Base-by-base conservation (phyloP, 2,113 vertebrate species). In the Podiceps cristatus region DNA sequence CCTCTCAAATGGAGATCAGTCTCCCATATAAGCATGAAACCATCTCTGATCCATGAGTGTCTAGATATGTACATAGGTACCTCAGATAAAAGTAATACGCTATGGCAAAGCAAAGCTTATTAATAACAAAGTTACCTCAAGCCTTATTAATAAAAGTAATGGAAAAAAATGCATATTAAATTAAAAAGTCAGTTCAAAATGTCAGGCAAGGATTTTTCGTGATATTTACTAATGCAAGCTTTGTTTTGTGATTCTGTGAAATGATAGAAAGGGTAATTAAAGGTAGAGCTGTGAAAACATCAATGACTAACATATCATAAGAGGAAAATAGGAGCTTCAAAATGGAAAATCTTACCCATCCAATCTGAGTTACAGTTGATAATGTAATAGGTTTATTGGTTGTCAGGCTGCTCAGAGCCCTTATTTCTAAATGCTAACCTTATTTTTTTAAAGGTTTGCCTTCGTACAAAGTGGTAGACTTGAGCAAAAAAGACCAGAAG, bases 241-340 rank as follows among this genome's bases (percentile, higher is more conserved):
- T 82, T 86, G 58, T 93, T 88, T 94, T 79, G 35, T 62, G 33
- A 89, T 18, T 60, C 67, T 71, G 27, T 88, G 71, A 68, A 68
- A 44, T 73, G 83, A 79, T 42, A 86, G 59, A 66, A 91, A 81
- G 68, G 67, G 68, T 86, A 95, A 76, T 91, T 90, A 92, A 78
- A 92, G 69, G 50, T 84, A 63, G n/a, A 66, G 3, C 69, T 88
- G 52, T 85, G 68, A 88, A 95, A 82, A 50, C 50, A 45, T 60
- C 10, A 24, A 3, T 76, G 71, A 83, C 49, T 90, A 73, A 77
- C 22, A 9, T 50, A 45, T 20, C 11, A 0, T 18, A 83, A 44
- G n/a, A 74, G 50, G 37, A 68, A 86, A 73, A 69, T 13, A 8
- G 5, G 25, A 29, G 23, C 25, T 73, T 79, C 60, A 76, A 11